Evolutionary conservation across 1,140 invertebrate genomes (phyloP).

Genomic region (Cydia strobilella): DNA sequence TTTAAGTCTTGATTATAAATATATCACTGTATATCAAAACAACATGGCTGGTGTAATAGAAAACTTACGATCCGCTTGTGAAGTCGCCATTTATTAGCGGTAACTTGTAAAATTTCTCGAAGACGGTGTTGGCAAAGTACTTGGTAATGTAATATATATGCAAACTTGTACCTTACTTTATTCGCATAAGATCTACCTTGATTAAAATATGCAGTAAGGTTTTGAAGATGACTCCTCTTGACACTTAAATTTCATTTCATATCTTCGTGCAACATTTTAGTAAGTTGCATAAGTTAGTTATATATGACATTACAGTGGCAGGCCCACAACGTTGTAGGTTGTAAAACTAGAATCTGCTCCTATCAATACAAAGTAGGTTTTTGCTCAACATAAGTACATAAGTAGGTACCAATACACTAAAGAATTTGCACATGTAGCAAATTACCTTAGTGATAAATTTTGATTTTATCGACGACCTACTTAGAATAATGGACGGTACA

Average conservation of each 20-base stretch:
- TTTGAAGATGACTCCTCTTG: not conserved
- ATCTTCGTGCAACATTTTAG: not conserved
- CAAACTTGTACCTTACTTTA: not conserved
- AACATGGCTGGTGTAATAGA: not conserved
- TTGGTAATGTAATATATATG: not conserved
- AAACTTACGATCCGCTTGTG: slow-evolving; percentile 11
- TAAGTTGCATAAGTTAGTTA: not conserved
- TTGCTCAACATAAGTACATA: not conserved
- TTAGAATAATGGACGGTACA: too few relatives aligned
- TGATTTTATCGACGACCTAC: too few relatives aligned
- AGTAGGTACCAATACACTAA: not conserved
- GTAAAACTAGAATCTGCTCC: not conserved
- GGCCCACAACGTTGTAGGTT: not conserved
- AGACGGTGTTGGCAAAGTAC: not conserved
- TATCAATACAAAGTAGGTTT: not conserved
- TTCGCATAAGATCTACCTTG: not conserved
- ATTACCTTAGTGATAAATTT: too few relatives aligned
- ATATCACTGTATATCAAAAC: slow-evolving; percentile 6
- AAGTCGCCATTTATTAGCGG: not conserved
- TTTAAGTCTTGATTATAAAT: not conserved
- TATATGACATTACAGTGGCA: not conserved
- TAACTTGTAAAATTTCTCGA: not conserved
- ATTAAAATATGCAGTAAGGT: not conserved
- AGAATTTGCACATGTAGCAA: too few relatives aligned
- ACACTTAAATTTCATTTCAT: not conserved